Base-by-base conservation (phyloP, 2,113 vertebrate species). In the Nibea coibor region DNA sequence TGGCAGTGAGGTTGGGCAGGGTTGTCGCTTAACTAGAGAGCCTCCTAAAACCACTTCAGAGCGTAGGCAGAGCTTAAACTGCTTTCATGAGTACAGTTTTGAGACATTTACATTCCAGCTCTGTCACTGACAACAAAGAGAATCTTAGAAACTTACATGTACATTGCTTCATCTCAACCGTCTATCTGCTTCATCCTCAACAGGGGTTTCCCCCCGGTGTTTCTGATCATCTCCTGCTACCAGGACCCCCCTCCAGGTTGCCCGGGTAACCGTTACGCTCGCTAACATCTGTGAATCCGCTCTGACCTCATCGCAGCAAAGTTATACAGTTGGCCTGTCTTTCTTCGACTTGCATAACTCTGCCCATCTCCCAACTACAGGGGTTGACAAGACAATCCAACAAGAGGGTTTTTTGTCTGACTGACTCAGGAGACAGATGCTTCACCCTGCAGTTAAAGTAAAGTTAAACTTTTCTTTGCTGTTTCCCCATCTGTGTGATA, bases 1-100 rank as follows among this genome's bases (percentile, higher is more conserved):
- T 84, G 76, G 78, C 84, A 82, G 79, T 0, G 53, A 74, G 43
- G 62, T 71, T 79, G 66, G 84, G 78, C 78, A 22, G 69, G 76
- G 78, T 61, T 10, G 20, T 62, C 63, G 69, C 77, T 72, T 62
- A 83, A 87, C 71, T 80, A 61, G 19, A 88, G 74, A 89, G 50
- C 50, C 67, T 86, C 78, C 82, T 84, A 63, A 91, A 91, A 89
- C 87, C 91, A 89, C 86, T 68, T 77, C 72, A 86, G 43, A 80
- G 82, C 0, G 0, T 45, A 69, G 43, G 5, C 58, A 57, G n/a
- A 69, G 50, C 72, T 75, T 56, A 39, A 83, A 61, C 31, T 20
- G 11, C 57, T 51, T 72, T 68, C 50, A 47, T 48, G 67, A 67
- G 43, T 66, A 35, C 56, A 74, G 53, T 80, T 76, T 73, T 26